A percentile compares a stretch with the other conserved stretches of the same genome.
Evolutionary conservation across 2,797 vertebrate genomes (phyloP).

Genomic region (Malacoctenus gilli): DNA sequence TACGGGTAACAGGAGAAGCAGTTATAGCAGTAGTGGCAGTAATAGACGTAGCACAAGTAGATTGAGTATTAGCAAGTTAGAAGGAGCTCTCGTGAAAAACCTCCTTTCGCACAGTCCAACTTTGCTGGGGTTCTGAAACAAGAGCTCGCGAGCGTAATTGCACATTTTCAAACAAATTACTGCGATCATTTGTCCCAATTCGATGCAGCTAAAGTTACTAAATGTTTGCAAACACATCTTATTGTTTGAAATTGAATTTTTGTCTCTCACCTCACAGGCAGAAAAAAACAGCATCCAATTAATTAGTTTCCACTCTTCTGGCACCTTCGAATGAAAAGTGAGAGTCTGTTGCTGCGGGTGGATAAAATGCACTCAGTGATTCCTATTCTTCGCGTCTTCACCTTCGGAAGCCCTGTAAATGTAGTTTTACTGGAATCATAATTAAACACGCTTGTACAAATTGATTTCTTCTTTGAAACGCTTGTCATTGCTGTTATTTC

Average conservation of each 20-base stretch:
- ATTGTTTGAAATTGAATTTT: neutral
- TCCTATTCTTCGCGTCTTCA: neutral
- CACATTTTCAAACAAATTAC: neutral
- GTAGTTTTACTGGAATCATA: no score
- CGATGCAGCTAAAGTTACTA: neutral
- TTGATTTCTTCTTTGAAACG: no score
- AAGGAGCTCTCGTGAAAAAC: no score
- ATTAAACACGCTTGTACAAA: no score
- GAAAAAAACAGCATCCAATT: neutral
- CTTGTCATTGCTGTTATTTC: no score
- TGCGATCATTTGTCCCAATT: slow-evolving; percentile 1
- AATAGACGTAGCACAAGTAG: no score
- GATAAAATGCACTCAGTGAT: neutral
- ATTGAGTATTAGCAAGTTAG: no score
- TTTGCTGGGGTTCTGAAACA: no score
- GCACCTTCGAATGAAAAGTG: neutral
- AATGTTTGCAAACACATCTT: slow-evolving; percentile 2
- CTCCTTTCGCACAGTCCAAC: no score
- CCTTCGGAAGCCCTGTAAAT: no score
- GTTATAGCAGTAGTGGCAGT: no score
- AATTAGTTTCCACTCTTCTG: neutral
- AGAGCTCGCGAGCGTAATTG: neutral
- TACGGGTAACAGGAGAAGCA: no score
- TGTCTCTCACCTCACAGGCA: neutral
- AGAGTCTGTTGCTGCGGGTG: neutral